Evolutionary conservation across 2,113 vertebrate genomes (phyloP).

Genomic region (Bubo bubo): DNA sequence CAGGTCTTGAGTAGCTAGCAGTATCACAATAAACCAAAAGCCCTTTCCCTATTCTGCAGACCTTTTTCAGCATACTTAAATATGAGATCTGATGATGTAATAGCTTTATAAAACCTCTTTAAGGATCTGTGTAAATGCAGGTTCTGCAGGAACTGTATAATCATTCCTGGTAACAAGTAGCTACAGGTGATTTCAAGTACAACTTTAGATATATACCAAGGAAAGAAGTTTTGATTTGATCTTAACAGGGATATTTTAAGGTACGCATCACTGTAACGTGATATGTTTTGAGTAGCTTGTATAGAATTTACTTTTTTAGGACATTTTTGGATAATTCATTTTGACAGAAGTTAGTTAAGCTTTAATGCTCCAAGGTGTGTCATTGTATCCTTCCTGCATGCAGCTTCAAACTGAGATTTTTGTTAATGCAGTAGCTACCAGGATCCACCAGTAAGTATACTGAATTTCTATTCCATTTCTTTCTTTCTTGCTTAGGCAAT

Average conservation of each 20-base stretch:
- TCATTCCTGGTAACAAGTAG: neutral
- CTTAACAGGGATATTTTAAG: neutral
- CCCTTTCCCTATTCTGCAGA: neutral
- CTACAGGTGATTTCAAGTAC: neutral
- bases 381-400: neutral
- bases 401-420: neutral
- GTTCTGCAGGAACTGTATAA: neutral
- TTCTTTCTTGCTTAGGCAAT: conserved; percentile 84
- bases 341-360: neutral
- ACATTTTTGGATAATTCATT: neutral
- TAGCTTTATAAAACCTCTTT: neutral
- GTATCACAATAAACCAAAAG: neutral
- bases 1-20: neutral
- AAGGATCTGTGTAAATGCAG: neutral
- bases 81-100: neutral
- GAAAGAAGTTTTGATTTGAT: neutral
- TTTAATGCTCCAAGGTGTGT: neutral
- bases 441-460: neutral
- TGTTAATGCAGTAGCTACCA: neutral
- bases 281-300: neutral
- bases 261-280: neutral
- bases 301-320: neutral
- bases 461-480: conserved; percentile 2
- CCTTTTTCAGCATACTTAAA: neutral
- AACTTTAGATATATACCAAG: neutral